Evolutionary conservation across 2,797 vertebrate genomes (phyloP).

Genomic region (Emys orbicularis): DNA sequence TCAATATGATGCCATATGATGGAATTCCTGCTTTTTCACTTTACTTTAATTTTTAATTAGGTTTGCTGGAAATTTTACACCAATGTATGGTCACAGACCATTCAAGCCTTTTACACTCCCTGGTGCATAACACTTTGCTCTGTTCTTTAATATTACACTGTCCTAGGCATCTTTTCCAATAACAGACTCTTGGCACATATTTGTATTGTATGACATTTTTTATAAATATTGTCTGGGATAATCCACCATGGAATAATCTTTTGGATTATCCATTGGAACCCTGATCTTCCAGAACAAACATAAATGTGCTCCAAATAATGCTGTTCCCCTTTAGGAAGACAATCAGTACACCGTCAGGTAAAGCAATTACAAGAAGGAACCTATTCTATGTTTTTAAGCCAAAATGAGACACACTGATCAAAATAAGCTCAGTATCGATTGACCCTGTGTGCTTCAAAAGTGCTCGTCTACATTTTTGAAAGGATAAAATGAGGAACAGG

Average conservation of each 20-base stretch:
- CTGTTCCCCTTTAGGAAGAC: conserved; percentile 4
- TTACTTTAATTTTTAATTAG: neutral
- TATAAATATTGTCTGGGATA: conserved; percentile 49
- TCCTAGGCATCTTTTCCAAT: conserved; percentile 38
- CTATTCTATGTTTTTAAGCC: neutral
- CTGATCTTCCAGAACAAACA: conserved; percentile 7
- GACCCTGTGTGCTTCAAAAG: neutral
- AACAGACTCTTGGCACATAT: conserved; percentile 9
- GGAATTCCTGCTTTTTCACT: neutral
- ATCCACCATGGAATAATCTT: conserved; percentile 48
- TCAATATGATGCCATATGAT: neutral
- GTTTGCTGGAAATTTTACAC: neutral
- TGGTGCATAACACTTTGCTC: neutral
- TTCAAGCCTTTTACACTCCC: conserved; percentile 6
- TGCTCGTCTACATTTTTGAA: neutral
- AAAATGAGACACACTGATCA: neutral
- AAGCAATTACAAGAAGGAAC: neutral
- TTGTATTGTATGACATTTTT: conserved; percentile 46
- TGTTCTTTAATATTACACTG: conserved; percentile 29
- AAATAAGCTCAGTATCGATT: neutral
- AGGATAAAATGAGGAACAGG: neutral
- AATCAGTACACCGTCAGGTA: neutral
- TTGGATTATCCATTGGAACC: conserved; percentile 30
- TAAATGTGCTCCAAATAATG: neutral
- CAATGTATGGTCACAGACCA: neutral